phyloP scores from a whole-genome alignment of 2,797 vertebrate species.

The Cyclura pinguis region DNA sequence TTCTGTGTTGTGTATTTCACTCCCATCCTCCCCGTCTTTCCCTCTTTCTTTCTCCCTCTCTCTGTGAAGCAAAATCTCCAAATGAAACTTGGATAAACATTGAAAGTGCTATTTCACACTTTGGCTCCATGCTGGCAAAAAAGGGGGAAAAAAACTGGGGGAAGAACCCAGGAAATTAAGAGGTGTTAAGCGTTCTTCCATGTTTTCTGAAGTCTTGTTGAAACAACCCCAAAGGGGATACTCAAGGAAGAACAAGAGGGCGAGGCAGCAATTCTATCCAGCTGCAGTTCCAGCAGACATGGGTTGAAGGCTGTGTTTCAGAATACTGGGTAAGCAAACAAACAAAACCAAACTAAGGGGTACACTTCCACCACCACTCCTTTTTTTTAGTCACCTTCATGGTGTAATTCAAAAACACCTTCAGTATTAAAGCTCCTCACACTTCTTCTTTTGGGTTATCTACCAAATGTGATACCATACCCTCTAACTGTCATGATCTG shows the following conservation, averaged over 20 bases:
- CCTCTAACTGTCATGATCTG: too few relatives aligned
- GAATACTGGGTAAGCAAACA: background rate
- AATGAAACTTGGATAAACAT: conserved; percentile 11
- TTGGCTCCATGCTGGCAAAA: background rate
- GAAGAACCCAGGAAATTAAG: background rate
- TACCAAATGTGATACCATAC: background rate
- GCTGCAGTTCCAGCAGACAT: background rate
- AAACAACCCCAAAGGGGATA: background rate
- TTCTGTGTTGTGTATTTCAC: background rate
- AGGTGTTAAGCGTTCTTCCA: background rate
- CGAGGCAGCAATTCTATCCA: background rate
- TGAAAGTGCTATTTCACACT: conserved; percentile 9
- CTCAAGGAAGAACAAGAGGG: background rate
- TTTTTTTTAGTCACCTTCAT: background rate
- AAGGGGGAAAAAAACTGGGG: background rate
- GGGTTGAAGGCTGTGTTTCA: too few relatives aligned
- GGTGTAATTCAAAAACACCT: background rate
- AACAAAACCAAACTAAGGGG: background rate
- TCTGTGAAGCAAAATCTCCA: background rate
- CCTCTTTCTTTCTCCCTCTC: background rate
- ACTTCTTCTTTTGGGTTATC: background rate
- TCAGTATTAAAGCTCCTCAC: background rate
- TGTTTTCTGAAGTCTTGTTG: background rate
- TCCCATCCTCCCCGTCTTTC: background rate
- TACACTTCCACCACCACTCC: too few relatives aligned